A percentile compares a stretch with the other conserved stretches of the same genome.
phyloP scores from a whole-genome alignment of 2,888 invertebrate genomes.

The Hemaris fuciformis region DNA sequence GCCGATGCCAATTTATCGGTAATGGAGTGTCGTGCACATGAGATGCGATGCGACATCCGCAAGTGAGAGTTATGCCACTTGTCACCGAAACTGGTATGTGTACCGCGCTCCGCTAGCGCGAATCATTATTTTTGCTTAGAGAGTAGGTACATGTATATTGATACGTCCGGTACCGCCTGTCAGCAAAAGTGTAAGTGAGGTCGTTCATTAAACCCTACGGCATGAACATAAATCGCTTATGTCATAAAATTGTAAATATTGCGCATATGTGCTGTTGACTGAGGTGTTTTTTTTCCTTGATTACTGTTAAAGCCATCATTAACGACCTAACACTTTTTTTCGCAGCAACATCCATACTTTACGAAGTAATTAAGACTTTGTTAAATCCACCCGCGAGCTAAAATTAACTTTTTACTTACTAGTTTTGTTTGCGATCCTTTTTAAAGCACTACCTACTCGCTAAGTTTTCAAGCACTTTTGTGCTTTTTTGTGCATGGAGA shows the following conservation, averaged over 20 bases:
- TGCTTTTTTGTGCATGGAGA: neutral
- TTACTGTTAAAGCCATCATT: neutral
- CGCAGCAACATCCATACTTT: neutral
- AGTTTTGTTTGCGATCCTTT: neutral
- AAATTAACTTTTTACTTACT: neutral
- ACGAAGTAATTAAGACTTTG: slow-evolving; percentile 4
- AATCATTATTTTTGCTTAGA: slow-evolving; percentile 68
- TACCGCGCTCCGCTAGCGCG: slow-evolving; percentile 52
- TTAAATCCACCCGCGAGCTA: neutral
- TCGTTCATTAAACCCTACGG: slow-evolving; percentile 59
- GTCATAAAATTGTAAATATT: slow-evolving; percentile 16
- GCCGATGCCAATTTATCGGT: slow-evolving; percentile 70
- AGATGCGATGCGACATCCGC: slow-evolving; percentile 71
- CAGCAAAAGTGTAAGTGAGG: slow-evolving; percentile 66
- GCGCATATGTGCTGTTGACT: slow-evolving; percentile 9
- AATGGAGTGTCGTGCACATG: slow-evolving; percentile 66
- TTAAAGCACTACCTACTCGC: neutral
- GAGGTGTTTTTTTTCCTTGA: neutral
- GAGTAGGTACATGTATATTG: slow-evolving; percentile 40
- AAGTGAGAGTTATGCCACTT: slow-evolving; percentile 78
- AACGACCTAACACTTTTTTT: neutral
- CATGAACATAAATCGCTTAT: slow-evolving; percentile 39
- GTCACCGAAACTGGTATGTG: slow-evolving; percentile 77
- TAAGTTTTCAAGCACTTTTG: slow-evolving; percentile 6
- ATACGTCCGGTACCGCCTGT: slow-evolving; percentile 62